Evolutionary conservation across 2,888 invertebrate genomes (phyloP), one percentile per base, ranked within the genome.

Genomic region (Drosophila hamatofila): DNA sequence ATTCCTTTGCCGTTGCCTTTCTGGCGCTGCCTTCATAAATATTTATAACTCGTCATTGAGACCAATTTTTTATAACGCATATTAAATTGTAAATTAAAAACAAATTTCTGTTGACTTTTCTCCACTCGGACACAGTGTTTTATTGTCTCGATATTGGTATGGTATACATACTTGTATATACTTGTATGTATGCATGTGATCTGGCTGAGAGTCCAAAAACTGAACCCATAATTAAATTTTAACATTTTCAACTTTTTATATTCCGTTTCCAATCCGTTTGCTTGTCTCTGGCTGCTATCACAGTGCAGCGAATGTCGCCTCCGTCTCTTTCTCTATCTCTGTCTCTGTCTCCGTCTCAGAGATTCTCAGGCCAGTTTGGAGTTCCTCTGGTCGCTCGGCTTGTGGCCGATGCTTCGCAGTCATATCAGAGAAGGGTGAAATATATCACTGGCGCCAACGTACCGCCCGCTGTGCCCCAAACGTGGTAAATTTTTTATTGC

Each of bases 371-470:
- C 74, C 25, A 64, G 61, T 69, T 71, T 72, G 72, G 67, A 68
- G 79, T 18, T 49, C 12, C 18, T 12, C 66, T 70, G 30, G 16
- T 16, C 18, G n/a, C 42, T 7, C 23, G 37, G 37, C 37, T 37
- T 37, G 37, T 44, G 57, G 42, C 37, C 42, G 52, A 37, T 65
- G 57, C 76, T 54, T 37, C 65, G 55, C 58, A 64, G 67, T 67
- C 37, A 51, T 54, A 70, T 70, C 51, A 54, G 70, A 74, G 76
- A 88, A 89, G 90, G 89, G 89, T 91, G 86, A 90, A 90, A 83
- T 90, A 90, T 87, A 88, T 88, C 90, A 90, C 83, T 92, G 92
- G 91, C 91, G 91, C 92, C 91, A 92, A 78, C 80, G 74, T 74
- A 91, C 91, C 91, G 88, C 92, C 92, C 80, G 92, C 91, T 91